Conservation (phyloP, 2,113 vertebrate genomes). For the Hydrochoerus hydrochaeris region DNA sequence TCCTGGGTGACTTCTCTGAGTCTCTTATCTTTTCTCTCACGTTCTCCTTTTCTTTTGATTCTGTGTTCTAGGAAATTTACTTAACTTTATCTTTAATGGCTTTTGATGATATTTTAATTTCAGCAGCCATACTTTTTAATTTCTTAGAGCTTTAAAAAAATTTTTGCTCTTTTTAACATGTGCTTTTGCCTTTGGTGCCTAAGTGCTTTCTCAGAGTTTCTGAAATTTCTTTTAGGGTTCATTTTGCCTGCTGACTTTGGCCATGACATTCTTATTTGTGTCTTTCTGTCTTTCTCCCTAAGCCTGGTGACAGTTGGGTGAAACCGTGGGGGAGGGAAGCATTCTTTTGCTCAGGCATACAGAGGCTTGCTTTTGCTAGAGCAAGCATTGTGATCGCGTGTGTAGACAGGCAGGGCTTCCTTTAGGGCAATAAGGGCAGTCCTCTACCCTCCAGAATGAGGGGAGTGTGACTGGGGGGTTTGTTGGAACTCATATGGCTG, state of each 20-base stretch:
- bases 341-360: not conserved
- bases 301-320: not conserved
- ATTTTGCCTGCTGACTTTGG: not conserved
- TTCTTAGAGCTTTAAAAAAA: not conserved
- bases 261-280: not conserved
- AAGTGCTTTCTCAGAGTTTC: not conserved
- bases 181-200: not conserved
- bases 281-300: not conserved
- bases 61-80: conserved; percentile 16
- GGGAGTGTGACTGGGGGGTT: not conserved
- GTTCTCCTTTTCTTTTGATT: not conserved
- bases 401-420: not conserved
- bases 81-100: conserved; percentile 30
- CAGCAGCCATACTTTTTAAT: not conserved
- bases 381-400: not conserved
- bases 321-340: not conserved
- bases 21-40: not conserved
- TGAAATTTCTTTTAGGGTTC: not conserved
- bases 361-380: not conserved
- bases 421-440: not conserved
- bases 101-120: not conserved
- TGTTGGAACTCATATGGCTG: not conserved
- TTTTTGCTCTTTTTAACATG: not conserved
- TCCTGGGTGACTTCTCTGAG: not conserved
- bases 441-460: not conserved